Percentiles rank a stretch among this genome's conserved stretches.
Conservation (phyloP, 2,888 invertebrate species). For the Plagodis pulveraria region DNA sequence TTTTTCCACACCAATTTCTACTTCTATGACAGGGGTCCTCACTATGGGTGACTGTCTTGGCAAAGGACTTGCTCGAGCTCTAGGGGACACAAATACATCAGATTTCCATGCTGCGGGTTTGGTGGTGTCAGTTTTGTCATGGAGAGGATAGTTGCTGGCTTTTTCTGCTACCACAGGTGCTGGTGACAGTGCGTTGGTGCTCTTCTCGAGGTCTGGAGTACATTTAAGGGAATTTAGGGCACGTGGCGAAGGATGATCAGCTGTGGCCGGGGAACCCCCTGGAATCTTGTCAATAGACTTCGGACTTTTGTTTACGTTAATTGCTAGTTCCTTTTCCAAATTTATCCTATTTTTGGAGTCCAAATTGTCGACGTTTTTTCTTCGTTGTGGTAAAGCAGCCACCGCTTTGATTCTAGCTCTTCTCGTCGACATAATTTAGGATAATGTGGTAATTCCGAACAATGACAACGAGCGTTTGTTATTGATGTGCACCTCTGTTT, state of each 20-base stretch:
- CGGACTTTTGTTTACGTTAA: constrained; percentile 53
- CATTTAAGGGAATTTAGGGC: constrained; percentile 31
- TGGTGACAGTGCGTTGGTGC: constrained; percentile 32
- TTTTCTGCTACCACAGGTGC: constrained; percentile 40
- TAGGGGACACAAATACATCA: constrained; percentile 59
- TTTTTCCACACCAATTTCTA: constrained; percentile 42
- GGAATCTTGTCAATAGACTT: constrained; percentile 40
- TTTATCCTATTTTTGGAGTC: constrained; percentile 50
- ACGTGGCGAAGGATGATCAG: constrained; percentile 29
- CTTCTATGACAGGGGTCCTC: constrained; percentile 46
- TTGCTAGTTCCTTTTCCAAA: constrained; percentile 45
- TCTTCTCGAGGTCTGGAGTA: constrained; percentile 30
- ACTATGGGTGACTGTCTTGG: constrained; percentile 46
- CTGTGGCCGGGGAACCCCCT: constrained; percentile 37
- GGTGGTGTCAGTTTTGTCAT: constrained; percentile 11
- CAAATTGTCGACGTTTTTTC: constrained; percentile 63
- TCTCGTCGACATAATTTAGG: constrained; percentile 84
- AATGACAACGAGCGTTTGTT: background rate
- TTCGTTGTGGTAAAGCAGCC: constrained; percentile 86
- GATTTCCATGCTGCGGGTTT: constrained; percentile 13
- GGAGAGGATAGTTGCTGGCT: constrained; percentile 28
- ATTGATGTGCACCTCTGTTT: too few species aligned
- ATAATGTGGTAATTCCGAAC: constrained; percentile 19
- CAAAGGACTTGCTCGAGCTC: constrained; percentile 46
- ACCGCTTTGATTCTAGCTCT: constrained; percentile 90